These are phyloP conservation scores for Oostethus manadensis DNA, from an alignment of 2,113 vertebrate species.

Conservation along the genomic window DNA sequence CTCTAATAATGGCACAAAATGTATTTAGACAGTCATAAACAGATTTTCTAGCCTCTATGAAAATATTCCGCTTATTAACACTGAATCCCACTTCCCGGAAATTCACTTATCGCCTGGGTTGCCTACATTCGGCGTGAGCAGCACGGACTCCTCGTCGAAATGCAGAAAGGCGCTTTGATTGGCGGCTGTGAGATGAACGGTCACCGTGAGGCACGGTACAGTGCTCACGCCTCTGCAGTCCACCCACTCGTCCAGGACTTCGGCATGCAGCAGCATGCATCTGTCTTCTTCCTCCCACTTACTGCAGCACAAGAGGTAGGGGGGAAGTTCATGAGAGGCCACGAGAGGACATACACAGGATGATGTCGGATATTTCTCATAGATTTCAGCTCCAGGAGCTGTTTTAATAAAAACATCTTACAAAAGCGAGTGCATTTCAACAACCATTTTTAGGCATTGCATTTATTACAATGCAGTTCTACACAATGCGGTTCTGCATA, in stretches of 20 bases:
- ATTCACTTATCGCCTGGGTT: too few species aligned
- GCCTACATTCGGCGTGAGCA: slow-evolving; percentile 70
- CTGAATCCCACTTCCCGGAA: too few species aligned
- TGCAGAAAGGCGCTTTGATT: slow-evolving; percentile 63
- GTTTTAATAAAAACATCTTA: not conserved
- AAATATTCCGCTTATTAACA: too few species aligned
- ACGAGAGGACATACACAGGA: not conserved
- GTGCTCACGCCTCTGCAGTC: slow-evolving; percentile 64
- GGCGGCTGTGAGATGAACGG: slow-evolving; percentile 65
- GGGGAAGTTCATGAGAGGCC: not conserved
- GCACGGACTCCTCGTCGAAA: slow-evolving; percentile 72
- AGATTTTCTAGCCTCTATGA: too few species aligned
- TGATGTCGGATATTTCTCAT: not conserved
- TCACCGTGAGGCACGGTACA: slow-evolving; percentile 71
- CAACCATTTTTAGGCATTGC: too few species aligned
- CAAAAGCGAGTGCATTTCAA: too few species aligned
- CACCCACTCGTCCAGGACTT: slow-evolving; percentile 66
- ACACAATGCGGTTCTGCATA: not conserved
- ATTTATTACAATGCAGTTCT: not conserved
- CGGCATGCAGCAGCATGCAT: slow-evolving; percentile 64
- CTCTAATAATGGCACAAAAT: too few species aligned
- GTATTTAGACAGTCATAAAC: too few species aligned
- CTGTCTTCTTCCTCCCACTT: slow-evolving; percentile 64
- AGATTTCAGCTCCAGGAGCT: not conserved
- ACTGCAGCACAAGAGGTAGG: slow-evolving; percentile 51